These are phyloP conservation scores for Cerastoderma edule DNA, from an alignment of 2,888 invertebrate species.

Conservation along the genomic window DNA sequence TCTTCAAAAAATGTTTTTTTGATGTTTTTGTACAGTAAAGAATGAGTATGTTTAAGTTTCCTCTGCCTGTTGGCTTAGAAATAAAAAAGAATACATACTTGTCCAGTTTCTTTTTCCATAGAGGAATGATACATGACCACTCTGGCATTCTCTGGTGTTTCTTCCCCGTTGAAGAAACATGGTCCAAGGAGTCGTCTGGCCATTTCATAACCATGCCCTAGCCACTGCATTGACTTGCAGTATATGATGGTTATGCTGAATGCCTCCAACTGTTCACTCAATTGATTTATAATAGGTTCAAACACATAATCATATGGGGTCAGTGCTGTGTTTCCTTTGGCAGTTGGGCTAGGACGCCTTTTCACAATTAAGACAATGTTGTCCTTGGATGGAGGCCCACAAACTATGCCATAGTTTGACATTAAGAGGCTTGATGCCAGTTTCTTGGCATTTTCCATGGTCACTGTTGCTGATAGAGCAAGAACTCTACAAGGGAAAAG, in stretches of 20 bases:
- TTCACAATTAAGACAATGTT: conserved; percentile 22
- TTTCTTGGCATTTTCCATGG: background rate
- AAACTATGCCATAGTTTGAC: background rate
- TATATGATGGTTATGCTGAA: conserved; percentile 33
- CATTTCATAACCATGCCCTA: conserved; percentile 37
- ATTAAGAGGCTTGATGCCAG: conserved; percentile 7
- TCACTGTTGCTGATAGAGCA: conserved; percentile 28
- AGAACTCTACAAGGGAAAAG: conserved; percentile 4
- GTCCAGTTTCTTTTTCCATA: conserved; percentile 28
- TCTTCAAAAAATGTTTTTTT: no score
- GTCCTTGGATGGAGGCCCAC: conserved; percentile 23
- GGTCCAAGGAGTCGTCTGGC: conserved; percentile 19
- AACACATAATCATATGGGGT: conserved; percentile 30
- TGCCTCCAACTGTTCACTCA: background rate
- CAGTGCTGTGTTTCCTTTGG: conserved; percentile 18
- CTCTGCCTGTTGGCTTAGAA: background rate
- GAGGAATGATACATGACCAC: conserved; percentile 40
- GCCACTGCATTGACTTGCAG: conserved; percentile 37
- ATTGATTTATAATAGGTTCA: background rate
- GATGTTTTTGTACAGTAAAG: no score
- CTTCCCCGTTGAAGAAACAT: conserved; percentile 16
- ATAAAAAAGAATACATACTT: conserved; percentile 9
- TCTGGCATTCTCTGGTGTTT: conserved; percentile 23
- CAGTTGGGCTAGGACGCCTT: conserved; percentile 25
- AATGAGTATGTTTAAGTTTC: no score